Evolutionary conservation across 2,888 invertebrate species (phyloP).

Genomic region (Oithona nana): DNA sequence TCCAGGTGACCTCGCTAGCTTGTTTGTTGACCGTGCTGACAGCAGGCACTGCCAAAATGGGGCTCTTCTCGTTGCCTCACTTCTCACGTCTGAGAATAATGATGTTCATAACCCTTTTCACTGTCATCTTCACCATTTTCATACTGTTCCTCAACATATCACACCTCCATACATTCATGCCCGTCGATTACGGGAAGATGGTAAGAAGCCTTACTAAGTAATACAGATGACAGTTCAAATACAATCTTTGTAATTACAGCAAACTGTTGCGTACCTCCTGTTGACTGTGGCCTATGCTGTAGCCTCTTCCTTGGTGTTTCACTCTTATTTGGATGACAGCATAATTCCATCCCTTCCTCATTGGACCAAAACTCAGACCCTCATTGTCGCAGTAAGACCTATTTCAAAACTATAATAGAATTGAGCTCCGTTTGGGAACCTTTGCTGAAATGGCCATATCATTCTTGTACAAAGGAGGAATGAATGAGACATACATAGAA

Average conservation of each 20-base stretch:
- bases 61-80: slow-evolving; percentile 54
- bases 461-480: too few species aligned
- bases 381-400: background rate
- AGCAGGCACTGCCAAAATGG: slow-evolving; percentile 52
- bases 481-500: too few species aligned
- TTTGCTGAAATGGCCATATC: too few species aligned
- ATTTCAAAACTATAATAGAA: too few species aligned
- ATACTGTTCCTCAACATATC: slow-evolving; percentile 60
- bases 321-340: background rate
- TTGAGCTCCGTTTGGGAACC: too few species aligned
- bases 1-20: slow-evolving; percentile 47
- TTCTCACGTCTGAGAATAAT: slow-evolving; percentile 52
- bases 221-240: too few species aligned
- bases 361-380: background rate
- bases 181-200: slow-evolving; percentile 56
- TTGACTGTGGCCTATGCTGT: slow-evolving; percentile 8
- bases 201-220: slow-evolving; percentile 36
- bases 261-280: slow-evolving; percentile 12
- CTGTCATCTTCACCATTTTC: slow-evolving; percentile 48
- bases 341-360: background rate
- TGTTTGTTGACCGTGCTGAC: slow-evolving; percentile 53
- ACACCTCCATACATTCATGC: slow-evolving; percentile 54
- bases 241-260: slow-evolving; percentile 7
- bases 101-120: slow-evolving; percentile 55
- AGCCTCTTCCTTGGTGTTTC: slow-evolving; percentile 4